Percentiles rank a stretch among this genome's conserved stretches.
Conservation (phyloP, 2,113 vertebrate species). For the Rhinopithecus roxellana region DNA sequence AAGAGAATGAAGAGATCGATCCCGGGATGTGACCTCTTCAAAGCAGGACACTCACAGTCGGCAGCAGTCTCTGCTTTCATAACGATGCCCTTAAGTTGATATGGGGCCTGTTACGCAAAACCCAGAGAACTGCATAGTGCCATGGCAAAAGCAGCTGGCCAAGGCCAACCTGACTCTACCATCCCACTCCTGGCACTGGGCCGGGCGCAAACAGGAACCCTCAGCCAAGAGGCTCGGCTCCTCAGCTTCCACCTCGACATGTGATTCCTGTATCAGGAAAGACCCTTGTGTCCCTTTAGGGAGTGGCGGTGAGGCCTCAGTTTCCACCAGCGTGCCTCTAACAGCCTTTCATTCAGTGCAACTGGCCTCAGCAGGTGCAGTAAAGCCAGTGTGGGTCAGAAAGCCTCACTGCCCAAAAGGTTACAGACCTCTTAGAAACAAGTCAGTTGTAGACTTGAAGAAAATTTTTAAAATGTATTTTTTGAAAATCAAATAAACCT, state of each 20-base stretch:
- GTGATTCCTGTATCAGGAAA: rapidly evolving
- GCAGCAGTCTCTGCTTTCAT: no score
- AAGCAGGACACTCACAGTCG: neutral
- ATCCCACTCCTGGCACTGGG: neutral
- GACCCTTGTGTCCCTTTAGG: neutral
- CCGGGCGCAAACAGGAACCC: no score
- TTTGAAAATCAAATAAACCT: neutral
- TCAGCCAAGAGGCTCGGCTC: neutral
- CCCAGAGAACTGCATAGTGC: rapidly evolving
- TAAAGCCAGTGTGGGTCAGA: rapidly evolving
- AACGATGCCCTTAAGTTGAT: rapidly evolving
- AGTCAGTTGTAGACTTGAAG: neutral
- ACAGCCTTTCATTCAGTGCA: neutral
- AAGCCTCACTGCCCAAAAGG: neutral
- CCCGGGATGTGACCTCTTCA: neutral
- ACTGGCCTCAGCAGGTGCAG: neutral
- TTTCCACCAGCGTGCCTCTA: rapidly evolving
- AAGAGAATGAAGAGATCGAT: neutral
- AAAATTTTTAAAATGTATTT: rapidly evolving
- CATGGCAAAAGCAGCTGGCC: neutral
- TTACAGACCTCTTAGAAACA: no score
- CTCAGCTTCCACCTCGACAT: rapidly evolving
- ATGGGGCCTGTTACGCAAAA: no score
- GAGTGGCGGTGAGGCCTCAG: rapidly evolving
- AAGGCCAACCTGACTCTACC: neutral